Percentiles rank a stretch among this genome's conserved stretches.
phyloP scores from a whole-genome alignment of 2,888 invertebrate genomes.

The Ametastegia equiseti region DNA sequence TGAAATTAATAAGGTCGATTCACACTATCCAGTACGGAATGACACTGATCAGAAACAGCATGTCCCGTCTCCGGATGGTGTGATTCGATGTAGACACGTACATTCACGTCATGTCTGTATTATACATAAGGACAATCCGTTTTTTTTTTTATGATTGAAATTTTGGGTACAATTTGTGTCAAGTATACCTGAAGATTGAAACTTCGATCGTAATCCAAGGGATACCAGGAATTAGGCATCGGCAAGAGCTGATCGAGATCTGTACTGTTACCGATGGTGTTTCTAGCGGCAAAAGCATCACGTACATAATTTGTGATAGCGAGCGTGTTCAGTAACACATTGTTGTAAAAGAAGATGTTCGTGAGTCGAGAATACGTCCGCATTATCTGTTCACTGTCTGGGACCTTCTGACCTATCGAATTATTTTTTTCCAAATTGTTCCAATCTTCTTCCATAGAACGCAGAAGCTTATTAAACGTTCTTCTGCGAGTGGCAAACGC shows the following conservation, averaged over 20 bases:
- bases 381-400: neutral
- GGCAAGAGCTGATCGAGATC: neutral
- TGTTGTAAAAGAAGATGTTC: neutral
- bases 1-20: too few relatives aligned
- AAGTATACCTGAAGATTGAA: neutral
- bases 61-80: too few relatives aligned
- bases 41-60: too few relatives aligned
- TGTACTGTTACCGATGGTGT: too few relatives aligned
- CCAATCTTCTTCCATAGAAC: neutral
- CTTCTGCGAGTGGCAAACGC: neutral
- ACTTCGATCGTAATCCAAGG: neutral
- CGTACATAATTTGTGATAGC: neutral
- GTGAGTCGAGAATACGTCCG: neutral
- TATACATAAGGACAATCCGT: too few relatives aligned
- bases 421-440: neutral
- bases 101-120: too few relatives aligned
- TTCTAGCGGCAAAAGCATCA: neutral
- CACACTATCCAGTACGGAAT: too few relatives aligned
- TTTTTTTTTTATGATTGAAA: too few relatives aligned
- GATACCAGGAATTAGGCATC: neutral
- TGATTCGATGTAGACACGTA: too few relatives aligned
- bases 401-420: neutral
- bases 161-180: too few relatives aligned
- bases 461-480: neutral
- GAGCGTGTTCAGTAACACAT: neutral